A percentile compares a stretch with the other conserved stretches of the same genome.
These are phyloP conservation scores for Lucilia cuprina DNA, from an alignment of 1,140 invertebrate species.

Conservation along the genomic window DNA sequence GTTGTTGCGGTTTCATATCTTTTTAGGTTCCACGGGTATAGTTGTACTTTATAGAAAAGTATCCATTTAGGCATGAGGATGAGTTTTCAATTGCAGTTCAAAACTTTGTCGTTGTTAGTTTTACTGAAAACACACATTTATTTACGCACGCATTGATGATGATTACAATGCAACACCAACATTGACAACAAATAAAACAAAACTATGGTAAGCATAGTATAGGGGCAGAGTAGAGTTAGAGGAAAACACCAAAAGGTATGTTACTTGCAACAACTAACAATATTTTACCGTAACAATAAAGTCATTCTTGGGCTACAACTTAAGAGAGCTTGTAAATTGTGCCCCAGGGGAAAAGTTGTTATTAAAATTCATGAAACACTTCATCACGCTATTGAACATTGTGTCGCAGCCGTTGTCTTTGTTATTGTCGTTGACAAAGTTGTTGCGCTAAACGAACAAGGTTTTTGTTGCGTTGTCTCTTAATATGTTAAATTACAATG, in stretches of 20 bases:
- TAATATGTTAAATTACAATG: too few species aligned
- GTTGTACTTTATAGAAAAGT: too few species aligned
- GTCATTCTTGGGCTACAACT: not conserved
- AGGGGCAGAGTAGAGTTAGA: not conserved
- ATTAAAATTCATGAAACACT: slow-evolving; percentile 56
- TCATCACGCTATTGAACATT: slow-evolving; percentile 46
- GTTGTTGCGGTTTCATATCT: too few species aligned
- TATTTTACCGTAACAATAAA: slow-evolving; percentile 3
- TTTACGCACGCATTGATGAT: too few species aligned
- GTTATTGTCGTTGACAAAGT: not conserved
- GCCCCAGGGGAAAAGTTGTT: slow-evolving; percentile 56
- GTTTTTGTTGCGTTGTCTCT: too few species aligned
- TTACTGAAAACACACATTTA: too few species aligned
- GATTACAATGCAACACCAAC: not conserved
- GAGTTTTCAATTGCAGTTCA: too few species aligned
- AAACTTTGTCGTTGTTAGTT: too few species aligned
- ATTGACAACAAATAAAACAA: not conserved
- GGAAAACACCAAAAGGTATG: too few species aligned
- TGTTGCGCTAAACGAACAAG: not conserved
- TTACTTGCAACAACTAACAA: not conserved
- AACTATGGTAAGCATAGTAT: too few species aligned
- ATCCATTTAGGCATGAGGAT: too few species aligned
- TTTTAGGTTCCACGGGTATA: too few species aligned
- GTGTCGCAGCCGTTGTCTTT: not conserved
- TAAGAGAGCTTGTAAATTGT: not conserved